These are phyloP conservation scores for Noctilio leporinus DNA, from an alignment of 2,113 vertebrate genomes.

Conservation along the genomic window DNA sequence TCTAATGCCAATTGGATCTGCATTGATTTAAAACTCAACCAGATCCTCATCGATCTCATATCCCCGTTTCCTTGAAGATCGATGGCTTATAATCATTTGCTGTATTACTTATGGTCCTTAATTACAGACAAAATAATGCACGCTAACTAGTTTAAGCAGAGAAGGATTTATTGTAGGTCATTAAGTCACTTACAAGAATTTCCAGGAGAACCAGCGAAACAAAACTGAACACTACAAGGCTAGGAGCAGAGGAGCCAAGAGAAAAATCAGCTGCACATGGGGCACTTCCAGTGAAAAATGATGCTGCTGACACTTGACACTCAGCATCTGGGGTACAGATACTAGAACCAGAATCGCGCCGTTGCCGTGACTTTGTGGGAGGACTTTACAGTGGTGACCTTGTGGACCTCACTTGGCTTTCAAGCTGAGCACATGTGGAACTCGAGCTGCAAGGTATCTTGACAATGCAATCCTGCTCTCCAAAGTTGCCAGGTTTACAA, in stretches of 20 bases:
- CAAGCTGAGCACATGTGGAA: neutral
- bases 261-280: neutral
- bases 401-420: neutral
- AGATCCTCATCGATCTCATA: neutral
- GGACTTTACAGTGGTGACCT: neutral
- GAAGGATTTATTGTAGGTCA: constrained; percentile 25
- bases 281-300: neutral
- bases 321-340: neutral
- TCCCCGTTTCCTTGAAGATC: constrained; percentile 32
- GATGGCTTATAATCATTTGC: constrained; percentile 26
- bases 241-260: neutral
- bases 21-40: constrained; percentile 16
- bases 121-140: constrained; percentile 24
- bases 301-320: neutral
- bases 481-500: neutral
- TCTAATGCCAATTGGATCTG: neutral
- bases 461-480: neutral
- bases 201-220: neutral
- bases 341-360: neutral
- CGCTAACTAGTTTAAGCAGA: constrained; percentile 4
- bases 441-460: neutral
- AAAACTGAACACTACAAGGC: neutral
- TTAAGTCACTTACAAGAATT: constrained; percentile 35
- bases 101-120: constrained; percentile 14
- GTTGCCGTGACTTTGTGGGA: neutral